Evolutionary conservation across 2,888 invertebrate species (phyloP), one percentile per base, ranked within the genome.

Genomic region (Tyria jacobaeae): DNA sequence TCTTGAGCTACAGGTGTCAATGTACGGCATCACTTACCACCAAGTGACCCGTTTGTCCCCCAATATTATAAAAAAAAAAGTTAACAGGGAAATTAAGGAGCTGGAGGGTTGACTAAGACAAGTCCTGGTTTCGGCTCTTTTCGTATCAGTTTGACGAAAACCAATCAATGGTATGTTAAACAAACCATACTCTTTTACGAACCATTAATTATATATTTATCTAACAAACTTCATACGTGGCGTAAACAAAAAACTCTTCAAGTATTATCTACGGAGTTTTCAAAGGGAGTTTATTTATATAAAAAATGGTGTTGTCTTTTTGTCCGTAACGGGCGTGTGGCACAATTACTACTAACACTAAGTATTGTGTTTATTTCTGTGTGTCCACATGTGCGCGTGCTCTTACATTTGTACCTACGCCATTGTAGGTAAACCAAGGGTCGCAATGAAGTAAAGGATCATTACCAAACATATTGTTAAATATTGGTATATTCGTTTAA

Each of bases 311-410:
- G 76, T 85, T 52, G 87, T 86, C 84, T 89, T 73, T 73, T 76
- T 75, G 73, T 78, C 59, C 85, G 73, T 75, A 78, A 76, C 80
- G 75, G 83, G 87, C 88, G 91, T 87, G 90, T 88, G 91, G 92
- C 90, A 91, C 93, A 92, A 92, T 93, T 93, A 89, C 87, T 83
- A 72, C 81, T 81, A 85, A 82, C 87, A 85, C 88, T 71, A 68
- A 73, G 75, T 90, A 91, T 90, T 88, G 84, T 91, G 91, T 92
- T 91, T 92, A 92, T 92, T 91, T 92, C 89, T 90, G 91, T 85
- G 74, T 75, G 75, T 74, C 70, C 83, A 90, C 91, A 91, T 91
- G 88, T 92, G 92, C 90, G 83, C 87, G 85, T 83, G 87, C 82
- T 86, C 81, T 73, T 78, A 76, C 78, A 78, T 77, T 77, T 78